Percentiles rank a stretch among this genome's conserved stretches.
These are phyloP conservation scores for Anaspis maculata DNA, from an alignment of 2,888 invertebrate species.

Conservation along the genomic window DNA sequence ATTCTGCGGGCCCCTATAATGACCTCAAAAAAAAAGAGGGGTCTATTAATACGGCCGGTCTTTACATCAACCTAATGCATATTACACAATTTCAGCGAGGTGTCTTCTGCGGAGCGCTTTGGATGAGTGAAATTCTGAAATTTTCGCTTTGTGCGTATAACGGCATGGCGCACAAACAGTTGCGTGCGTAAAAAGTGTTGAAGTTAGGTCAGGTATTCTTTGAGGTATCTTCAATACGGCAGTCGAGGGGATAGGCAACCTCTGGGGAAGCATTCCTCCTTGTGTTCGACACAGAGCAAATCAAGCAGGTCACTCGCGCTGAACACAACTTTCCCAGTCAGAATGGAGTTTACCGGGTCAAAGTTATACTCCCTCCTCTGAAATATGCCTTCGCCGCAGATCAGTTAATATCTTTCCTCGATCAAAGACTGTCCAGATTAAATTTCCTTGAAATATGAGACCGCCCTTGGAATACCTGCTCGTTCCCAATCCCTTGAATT, in stretches of 20 bases:
- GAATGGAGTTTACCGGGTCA: slow-evolving; percentile 14
- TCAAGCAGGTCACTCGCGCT: slow-evolving; percentile 16
- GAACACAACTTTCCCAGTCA: slow-evolving; percentile 13
- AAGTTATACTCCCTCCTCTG: slow-evolving; percentile 8
- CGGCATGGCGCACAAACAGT: slow-evolving; percentile 5
- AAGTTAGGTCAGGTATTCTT: slow-evolving; percentile 12
- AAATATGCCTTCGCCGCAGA: slow-evolving; percentile 12
- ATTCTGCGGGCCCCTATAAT: no score
- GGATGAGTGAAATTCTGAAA: no score
- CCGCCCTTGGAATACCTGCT: neutral
- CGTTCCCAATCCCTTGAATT: neutral
- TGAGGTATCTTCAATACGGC: slow-evolving; percentile 11
- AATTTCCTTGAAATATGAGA: slow-evolving; percentile 9
- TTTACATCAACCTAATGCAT: no score
- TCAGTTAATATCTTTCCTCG: slow-evolving; percentile 13
- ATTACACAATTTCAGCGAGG: no score
- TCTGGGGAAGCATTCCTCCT: slow-evolving; percentile 14
- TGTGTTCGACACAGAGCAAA: slow-evolving; percentile 17
- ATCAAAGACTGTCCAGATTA: slow-evolving; percentile 13
- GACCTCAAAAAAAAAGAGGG: no score
- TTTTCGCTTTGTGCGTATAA: slow-evolving; percentile 3
- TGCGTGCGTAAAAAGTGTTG: neutral
- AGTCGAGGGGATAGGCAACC: slow-evolving; percentile 5
- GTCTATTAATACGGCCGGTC: no score
- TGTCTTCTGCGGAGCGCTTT: no score